Evolutionary conservation across 2,888 invertebrate species (phyloP), one percentile per base, ranked within the genome.

Genomic region (Crossocerus cetratus): DNA sequence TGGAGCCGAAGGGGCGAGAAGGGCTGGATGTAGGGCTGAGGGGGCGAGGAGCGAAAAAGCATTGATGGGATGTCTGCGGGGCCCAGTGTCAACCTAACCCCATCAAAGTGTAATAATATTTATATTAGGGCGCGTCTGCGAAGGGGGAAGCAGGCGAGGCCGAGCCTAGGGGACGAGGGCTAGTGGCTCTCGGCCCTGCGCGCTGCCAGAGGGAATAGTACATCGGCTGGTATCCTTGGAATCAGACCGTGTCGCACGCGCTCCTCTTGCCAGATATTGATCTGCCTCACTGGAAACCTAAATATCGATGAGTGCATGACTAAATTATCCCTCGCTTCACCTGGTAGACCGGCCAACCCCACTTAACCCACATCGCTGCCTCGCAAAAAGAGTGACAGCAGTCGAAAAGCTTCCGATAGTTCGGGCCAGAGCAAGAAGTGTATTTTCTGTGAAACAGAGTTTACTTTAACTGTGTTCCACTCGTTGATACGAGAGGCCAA

Each of bases 61-160:
- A 80, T 83, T 74, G 74, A 81, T 71, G 74, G 69, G 74, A 70
- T 76, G 69, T 78, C 76, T 72, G 74, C 60, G 83, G 78, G 83
- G 77, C 80, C 87, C 87, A 87, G 87, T 89, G 88, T 89, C 90
- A 88, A 87, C 86, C 84, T 89, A 90, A 90, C 89, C 90, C 90
- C 86, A 90, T 90, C 90, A 89, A 90, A 89, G 87, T 89, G 89
- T 90, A 90, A 90, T 90, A 90, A 90, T 90, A 90, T 90, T 90
- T 90, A 90, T 90, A 90, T 90, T 89, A 90, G 89, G 89, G 88
- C 84, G 87, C 86, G 86, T 84, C 86, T 32, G 32, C 8, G 76
- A 76, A 80, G 82, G 86, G 86, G 88, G 86, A 84, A 75, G 86
- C 68, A 78, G 3, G 49, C 16, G 49, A 4, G 49, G 49, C n/a